Evolutionary conservation across 2,888 invertebrate genomes (phyloP).

Genomic region (Acrocyrtus sp.): DNA sequence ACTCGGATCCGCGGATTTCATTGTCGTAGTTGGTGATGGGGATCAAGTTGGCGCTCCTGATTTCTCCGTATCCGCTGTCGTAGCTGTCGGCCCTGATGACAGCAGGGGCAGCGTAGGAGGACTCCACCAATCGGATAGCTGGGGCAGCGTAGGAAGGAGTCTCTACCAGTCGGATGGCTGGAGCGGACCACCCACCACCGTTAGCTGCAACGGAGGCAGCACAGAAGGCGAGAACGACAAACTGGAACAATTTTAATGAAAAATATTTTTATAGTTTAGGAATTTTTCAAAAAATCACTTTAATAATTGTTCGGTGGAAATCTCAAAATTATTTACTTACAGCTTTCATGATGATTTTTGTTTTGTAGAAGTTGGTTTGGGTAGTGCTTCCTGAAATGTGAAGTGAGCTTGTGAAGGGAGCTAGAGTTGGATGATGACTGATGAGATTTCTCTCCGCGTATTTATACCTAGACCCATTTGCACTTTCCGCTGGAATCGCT

Average conservation of each 20-base stretch:
- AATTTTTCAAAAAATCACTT: not conserved
- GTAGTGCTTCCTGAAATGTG: not conserved
- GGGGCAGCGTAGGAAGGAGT: slow-evolving; percentile 15
- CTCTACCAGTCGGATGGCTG: not conserved
- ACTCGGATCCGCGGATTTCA: slow-evolving; percentile 16
- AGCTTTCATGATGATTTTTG: not conserved
- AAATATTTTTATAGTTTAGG: too few species aligned
- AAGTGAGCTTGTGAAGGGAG: not conserved
- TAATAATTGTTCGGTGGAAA: too few species aligned
- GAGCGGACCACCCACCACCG: not conserved
- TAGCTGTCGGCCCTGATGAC: not conserved
- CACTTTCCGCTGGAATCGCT: too few species aligned
- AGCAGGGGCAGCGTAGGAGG: slow-evolving; percentile 26
- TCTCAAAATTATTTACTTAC: not conserved
- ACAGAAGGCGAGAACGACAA: not conserved
- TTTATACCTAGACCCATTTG: not conserved
- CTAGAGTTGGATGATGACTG: not conserved
- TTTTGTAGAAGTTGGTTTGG: not conserved
- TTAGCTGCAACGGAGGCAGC: not conserved
- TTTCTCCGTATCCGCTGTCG: not conserved
- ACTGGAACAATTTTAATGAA: not conserved
- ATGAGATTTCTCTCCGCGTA: not conserved
- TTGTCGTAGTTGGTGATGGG: slow-evolving; percentile 3
- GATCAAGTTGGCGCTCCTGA: not conserved
- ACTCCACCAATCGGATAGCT: not conserved